A percentile compares a stretch with the other conserved stretches of the same genome.
phyloP scores from a whole-genome alignment of 2,113 vertebrate species.

The Heliornis fulica region DNA sequence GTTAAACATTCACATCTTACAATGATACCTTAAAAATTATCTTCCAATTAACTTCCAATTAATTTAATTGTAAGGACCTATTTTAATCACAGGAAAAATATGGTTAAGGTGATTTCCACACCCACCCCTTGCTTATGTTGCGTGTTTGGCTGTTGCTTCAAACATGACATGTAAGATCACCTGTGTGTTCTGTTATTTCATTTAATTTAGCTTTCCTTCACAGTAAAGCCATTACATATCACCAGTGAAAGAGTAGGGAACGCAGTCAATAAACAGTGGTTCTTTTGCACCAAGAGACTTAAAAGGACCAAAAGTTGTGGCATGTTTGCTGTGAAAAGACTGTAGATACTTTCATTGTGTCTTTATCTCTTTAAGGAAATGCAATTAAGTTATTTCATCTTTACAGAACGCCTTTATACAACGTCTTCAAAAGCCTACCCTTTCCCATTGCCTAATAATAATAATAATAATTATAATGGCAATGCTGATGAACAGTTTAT shows the following conservation, averaged over 20 bases:
- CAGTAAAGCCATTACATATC: background rate
- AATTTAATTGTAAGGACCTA: background rate
- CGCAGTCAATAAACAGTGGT: background rate
- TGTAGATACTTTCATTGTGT: background rate
- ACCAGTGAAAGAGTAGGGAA: background rate
- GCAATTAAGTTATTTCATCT: slow-evolving; percentile 28
- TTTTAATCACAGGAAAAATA: background rate
- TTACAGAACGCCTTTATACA: background rate
- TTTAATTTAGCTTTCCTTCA: slow-evolving; percentile 20
- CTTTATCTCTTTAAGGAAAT: slow-evolving; percentile 7
- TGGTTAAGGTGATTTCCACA: background rate
- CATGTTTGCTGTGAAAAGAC: background rate
- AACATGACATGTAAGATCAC: background rate
- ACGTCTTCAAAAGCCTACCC: background rate
- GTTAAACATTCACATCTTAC: background rate
- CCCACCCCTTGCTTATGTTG: background rate
- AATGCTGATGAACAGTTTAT: background rate
- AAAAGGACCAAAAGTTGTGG: background rate
- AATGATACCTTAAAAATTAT: background rate
- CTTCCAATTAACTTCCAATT: background rate
- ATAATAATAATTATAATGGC: background rate
- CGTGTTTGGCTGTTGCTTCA: background rate
- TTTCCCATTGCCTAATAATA: background rate
- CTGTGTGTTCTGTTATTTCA: background rate
- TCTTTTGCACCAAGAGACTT: background rate